Percentiles rank a stretch among this genome's conserved stretches.
Evolutionary conservation across 2,888 invertebrate species (phyloP).

Genomic region (Lottia scabra): DNA sequence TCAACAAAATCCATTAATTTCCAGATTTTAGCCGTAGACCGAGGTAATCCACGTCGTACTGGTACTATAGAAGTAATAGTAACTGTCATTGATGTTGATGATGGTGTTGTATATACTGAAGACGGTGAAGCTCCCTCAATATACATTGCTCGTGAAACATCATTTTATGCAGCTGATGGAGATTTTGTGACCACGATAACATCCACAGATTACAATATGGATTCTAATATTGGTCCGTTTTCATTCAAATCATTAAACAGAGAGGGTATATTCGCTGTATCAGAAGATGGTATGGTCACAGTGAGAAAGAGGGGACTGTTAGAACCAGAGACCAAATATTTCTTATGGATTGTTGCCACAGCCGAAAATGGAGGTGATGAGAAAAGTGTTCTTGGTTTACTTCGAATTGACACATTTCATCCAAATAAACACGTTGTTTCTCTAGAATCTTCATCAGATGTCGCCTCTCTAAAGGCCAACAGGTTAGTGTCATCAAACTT

Average conservation of each 20-base stretch:
- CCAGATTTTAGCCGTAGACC: constrained; percentile 32
- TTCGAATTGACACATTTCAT: constrained; percentile 36
- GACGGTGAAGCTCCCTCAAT: constrained; percentile 13
- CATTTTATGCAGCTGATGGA: constrained; percentile 27
- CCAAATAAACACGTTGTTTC: constrained; percentile 33
- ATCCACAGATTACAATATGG: constrained; percentile 16
- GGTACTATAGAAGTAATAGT: constrained; percentile 30
- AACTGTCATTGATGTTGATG: constrained; percentile 37
- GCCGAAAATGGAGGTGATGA: not conserved
- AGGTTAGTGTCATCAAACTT: not conserved
- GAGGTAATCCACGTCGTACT: constrained; percentile 29
- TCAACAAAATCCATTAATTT: constrained; percentile 25
- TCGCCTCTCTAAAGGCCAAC: not conserved
- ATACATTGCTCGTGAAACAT: constrained; percentile 36
- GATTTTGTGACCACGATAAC: constrained; percentile 34
- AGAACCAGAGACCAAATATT: constrained; percentile 19
- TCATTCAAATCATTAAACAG: not conserved
- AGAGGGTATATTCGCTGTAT: constrained; percentile 32
- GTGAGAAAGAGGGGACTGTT: constrained; percentile 25
- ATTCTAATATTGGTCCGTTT: not conserved
- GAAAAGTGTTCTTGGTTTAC: constrained; percentile 24
- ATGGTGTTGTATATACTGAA: constrained; percentile 9
- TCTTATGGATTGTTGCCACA: constrained; percentile 22
- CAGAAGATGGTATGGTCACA: constrained; percentile 35
- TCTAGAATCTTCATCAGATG: not conserved